Evolutionary conservation across 2,888 invertebrate species (phyloP), one percentile per base, ranked within the genome.

Genomic region (Argynnis bischoffii): DNA sequence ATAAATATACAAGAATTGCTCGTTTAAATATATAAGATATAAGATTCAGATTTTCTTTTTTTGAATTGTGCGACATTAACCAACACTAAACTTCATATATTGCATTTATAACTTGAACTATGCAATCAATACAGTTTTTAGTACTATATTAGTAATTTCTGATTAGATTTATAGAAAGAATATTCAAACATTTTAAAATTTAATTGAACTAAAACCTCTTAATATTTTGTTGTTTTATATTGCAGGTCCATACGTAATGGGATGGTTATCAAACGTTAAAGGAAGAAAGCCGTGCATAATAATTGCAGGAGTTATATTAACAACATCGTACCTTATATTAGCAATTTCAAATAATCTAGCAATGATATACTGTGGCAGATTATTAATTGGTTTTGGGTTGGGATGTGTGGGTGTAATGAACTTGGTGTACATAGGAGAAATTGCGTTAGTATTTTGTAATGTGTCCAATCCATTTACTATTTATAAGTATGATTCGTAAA

Each of bases 391-490:
- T 0, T 50, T 82, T 1, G 81, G 80, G 0, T 71, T 71, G 2
- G 81, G 81, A 2, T 77, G 79, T 3, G 72, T 79, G 4, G 69
- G 68, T 47, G 77, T 82, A 3, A 70, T 77, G 6, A 83, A 77
- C 31, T 50, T 83, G 11, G 80, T 84, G 18, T 84, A 84, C 54
- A 75, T 84, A 70, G 85, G 84, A 21, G 84, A 85, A 71, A 81
- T 82, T 60, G 79, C 82, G 84, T 84, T 66, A 84, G 83, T 78
- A 70, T 69, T 51, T 64, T 16, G n/a, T 48, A 46, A 35, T 57
- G 21, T 21, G 13, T 11, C n/a, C n/a, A n/a, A 51, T 31, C n/a
- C n/a, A 35, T 35, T 35, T 41, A n/a, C 26, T 63, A 31, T 16
- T 41, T 41, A 11, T 41, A 35, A 35, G 35, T 35, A 35, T 35